Percentiles rank a stretch among this genome's conserved stretches.
Evolutionary conservation across 2,888 invertebrate species (phyloP).

Genomic region (Campaea margaritaria): DNA sequence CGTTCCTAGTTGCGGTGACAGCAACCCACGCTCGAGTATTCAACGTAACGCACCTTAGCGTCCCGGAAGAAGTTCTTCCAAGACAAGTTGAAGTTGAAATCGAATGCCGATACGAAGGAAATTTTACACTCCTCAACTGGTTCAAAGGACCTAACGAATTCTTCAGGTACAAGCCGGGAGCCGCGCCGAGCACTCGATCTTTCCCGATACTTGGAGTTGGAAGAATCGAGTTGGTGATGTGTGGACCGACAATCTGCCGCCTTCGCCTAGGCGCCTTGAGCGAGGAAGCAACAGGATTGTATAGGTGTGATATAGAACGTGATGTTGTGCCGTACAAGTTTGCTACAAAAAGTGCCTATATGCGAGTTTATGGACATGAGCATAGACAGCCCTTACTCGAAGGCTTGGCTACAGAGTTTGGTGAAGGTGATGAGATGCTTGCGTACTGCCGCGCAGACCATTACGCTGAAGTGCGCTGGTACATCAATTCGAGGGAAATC

Average conservation of each 20-base stretch:
- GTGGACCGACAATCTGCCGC: slow-evolving; percentile 71
- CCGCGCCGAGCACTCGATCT: slow-evolving; percentile 69
- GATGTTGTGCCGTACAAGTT: slow-evolving; percentile 72
- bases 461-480: slow-evolving; percentile 73
- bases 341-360: slow-evolving; percentile 64
- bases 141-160: slow-evolving; percentile 76
- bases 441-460: slow-evolving; percentile 70
- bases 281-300: slow-evolving; percentile 72
- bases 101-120: slow-evolving; percentile 76
- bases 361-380: slow-evolving; percentile 69
- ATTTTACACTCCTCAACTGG: slow-evolving; percentile 77
- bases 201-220: slow-evolving; percentile 72
- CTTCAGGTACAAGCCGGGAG: slow-evolving; percentile 74
- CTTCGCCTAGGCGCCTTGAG: slow-evolving; percentile 68
- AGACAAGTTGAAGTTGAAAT: slow-evolving; percentile 69
- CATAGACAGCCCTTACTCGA: slow-evolving; percentile 67
- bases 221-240: slow-evolving; percentile 65
- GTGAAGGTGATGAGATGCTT: slow-evolving; percentile 67
- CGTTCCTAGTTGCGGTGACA: slow-evolving; percentile 49
- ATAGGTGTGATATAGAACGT: slow-evolving; percentile 75
- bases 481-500: slow-evolving; percentile 69
- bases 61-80: slow-evolving; percentile 64
- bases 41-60: slow-evolving; percentile 68
- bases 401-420: slow-evolving; percentile 67
- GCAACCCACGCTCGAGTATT: slow-evolving; percentile 56